These are phyloP conservation scores for Megamerina dolium DNA, from an alignment of 2,888 invertebrate genomes.

Conservation along the genomic window DNA sequence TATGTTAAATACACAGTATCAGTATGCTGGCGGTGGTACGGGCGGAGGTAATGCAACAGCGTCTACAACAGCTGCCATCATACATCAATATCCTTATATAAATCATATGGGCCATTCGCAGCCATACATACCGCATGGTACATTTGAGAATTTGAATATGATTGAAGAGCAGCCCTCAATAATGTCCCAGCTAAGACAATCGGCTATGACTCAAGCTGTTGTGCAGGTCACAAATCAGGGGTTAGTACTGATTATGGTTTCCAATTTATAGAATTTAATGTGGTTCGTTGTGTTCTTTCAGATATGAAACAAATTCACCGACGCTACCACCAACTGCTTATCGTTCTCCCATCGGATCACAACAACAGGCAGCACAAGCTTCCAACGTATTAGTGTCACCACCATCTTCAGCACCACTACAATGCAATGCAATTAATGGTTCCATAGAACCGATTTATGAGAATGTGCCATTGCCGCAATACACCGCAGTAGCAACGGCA, in stretches of 20 bases:
- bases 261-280: background rate
- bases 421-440: conserved; percentile 50
- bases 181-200: conserved; percentile 39
- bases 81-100: conserved; percentile 40
- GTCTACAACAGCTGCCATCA: conserved; percentile 52
- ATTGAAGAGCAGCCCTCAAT: conserved; percentile 49
- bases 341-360: conserved; percentile 49
- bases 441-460: conserved; percentile 75
- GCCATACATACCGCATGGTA: conserved; percentile 57
- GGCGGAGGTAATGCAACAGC: conserved; percentile 45
- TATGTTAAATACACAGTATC: conserved; percentile 51
- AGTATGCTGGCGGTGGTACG: conserved; percentile 22
- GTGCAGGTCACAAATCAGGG: conserved; percentile 25
- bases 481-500: conserved; percentile 34
- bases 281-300: conserved; percentile 5
- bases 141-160: conserved; percentile 66
- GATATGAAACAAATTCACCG: conserved; percentile 31
- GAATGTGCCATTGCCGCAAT: conserved; percentile 63
- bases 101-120: conserved; percentile 46
- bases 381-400: background rate
- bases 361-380: conserved; percentile 32
- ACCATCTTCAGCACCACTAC: conserved; percentile 30
- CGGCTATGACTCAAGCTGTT: conserved; percentile 37
- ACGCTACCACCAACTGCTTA: conserved; percentile 51
- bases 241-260: conserved; percentile 15